A percentile compares a stretch with the other conserved stretches of the same genome.
Evolutionary conservation across 2,888 invertebrate genomes (phyloP).

Genomic region (Brenthis ino): DNA sequence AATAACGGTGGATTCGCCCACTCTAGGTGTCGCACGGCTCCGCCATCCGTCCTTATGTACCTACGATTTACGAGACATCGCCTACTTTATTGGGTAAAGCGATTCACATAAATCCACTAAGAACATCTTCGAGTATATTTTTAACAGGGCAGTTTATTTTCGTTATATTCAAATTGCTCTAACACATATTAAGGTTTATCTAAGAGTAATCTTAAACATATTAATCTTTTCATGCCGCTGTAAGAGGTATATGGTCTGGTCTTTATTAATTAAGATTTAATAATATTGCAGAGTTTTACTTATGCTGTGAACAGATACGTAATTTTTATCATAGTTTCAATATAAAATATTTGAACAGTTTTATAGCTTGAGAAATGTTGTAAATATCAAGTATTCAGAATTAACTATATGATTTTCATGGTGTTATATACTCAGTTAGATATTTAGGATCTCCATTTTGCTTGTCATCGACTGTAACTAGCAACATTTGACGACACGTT

Average conservation of each 20-base stretch:
- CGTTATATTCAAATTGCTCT: slow-evolving; percentile 43
- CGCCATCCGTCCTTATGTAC: slow-evolving; percentile 62
- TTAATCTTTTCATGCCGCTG: slow-evolving; percentile 18
- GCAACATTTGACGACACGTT: too few relatives aligned
- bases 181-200: slow-evolving; percentile 30
- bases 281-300: slow-evolving; percentile 12
- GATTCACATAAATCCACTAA: slow-evolving; percentile 72
- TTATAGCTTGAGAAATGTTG: too few relatives aligned
- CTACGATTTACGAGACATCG: slow-evolving; percentile 75
- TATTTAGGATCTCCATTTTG: too few relatives aligned
- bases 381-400: too few relatives aligned
- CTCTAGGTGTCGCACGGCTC: slow-evolving; percentile 72
- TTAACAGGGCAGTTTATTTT: slow-evolving; percentile 56
- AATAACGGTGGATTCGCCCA: slow-evolving; percentile 76
- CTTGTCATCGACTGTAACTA: too few relatives aligned
- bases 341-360: too few relatives aligned
- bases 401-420: too few relatives aligned
- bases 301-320: not conserved
- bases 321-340: too few relatives aligned
- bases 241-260: not conserved
- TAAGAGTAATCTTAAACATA: slow-evolving; percentile 10
- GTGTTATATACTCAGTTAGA: too few relatives aligned
- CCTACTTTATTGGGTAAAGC: slow-evolving; percentile 76
- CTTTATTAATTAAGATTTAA: slow-evolving; percentile 11
- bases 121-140: slow-evolving; percentile 60